These are phyloP conservation scores for Temnothorax curvispinosus DNA, from an alignment of 1,140 invertebrate genomes.

Conservation along the genomic window DNA sequence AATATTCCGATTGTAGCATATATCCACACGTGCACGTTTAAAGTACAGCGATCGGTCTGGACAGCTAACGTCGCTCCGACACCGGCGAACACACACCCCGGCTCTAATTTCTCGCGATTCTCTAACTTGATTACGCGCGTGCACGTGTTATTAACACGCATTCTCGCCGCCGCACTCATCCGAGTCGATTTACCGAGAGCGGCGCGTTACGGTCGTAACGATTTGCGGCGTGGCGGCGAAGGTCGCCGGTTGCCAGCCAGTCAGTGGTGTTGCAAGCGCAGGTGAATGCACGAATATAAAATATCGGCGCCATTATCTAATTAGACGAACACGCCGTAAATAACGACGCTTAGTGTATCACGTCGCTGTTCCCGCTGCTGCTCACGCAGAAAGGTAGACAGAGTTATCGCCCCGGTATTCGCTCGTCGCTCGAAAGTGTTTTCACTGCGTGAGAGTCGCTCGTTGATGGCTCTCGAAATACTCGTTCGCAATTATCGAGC, in stretches of 20 bases:
- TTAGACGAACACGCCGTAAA: conserved; percentile 54
- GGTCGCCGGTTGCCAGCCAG: conserved; percentile 1
- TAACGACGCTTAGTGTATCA: conserved; percentile 44
- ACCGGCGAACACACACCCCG: background rate
- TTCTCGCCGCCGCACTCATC: conserved; percentile 17
- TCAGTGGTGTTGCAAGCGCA: background rate
- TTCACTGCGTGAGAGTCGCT: background rate
- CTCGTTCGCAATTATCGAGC: background rate
- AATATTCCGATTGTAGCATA: background rate
- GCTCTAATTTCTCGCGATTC: conserved; percentile 45
- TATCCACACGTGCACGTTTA: background rate
- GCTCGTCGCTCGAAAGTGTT: background rate
- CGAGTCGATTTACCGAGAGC: conserved; percentile 41
- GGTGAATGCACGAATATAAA: conserved; percentile 53
- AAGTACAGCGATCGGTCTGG: background rate
- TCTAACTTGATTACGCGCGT: conserved; percentile 46
- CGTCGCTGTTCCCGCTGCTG: background rate
- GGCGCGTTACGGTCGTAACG: conserved; percentile 37
- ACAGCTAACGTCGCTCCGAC: background rate
- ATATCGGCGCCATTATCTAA: conserved; percentile 59
- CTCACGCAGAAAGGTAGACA: background rate
- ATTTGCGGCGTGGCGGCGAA: conserved; percentile 42
- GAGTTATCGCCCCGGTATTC: background rate
- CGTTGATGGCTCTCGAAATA: conserved; percentile 20
- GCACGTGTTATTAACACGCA: conserved; percentile 44